These are phyloP conservation scores for Cephus spinipes DNA, from an alignment of 2,888 invertebrate genomes.

Conservation along the genomic window DNA sequence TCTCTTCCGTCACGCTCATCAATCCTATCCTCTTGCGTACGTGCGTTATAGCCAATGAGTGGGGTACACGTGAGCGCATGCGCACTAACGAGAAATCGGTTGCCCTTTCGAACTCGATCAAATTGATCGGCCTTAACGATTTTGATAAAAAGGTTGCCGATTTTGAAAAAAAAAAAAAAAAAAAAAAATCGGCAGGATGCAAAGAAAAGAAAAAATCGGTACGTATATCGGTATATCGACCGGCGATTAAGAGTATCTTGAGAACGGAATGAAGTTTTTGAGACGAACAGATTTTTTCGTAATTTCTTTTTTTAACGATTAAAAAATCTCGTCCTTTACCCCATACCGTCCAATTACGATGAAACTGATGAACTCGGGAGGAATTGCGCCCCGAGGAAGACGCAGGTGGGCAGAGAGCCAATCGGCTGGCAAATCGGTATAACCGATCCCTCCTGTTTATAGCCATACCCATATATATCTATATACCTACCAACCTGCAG, in stretches of 20 bases:
- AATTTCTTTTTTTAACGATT: not conserved
- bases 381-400: not conserved
- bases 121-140: not conserved
- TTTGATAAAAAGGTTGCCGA: not conserved
- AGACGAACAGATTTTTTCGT: not conserved
- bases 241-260: not conserved
- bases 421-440: not conserved
- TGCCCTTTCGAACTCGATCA: not conserved
- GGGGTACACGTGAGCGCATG: not conserved
- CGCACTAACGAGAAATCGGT: not conserved
- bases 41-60: not conserved
- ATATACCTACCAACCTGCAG: not conserved
- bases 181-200: not conserved
- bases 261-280: not conserved
- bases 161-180: not conserved
- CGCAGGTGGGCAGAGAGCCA: not conserved
- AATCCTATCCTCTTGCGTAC: not conserved
- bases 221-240: not conserved
- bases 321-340: not conserved
- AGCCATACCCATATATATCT: not conserved
- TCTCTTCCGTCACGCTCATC: conserved; percentile 15
- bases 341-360: not conserved
- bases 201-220: not conserved
- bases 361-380: not conserved
- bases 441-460: not conserved